phyloP scores from a whole-genome alignment of 2,797 vertebrate genomes.

The Tangara arthus region DNA sequence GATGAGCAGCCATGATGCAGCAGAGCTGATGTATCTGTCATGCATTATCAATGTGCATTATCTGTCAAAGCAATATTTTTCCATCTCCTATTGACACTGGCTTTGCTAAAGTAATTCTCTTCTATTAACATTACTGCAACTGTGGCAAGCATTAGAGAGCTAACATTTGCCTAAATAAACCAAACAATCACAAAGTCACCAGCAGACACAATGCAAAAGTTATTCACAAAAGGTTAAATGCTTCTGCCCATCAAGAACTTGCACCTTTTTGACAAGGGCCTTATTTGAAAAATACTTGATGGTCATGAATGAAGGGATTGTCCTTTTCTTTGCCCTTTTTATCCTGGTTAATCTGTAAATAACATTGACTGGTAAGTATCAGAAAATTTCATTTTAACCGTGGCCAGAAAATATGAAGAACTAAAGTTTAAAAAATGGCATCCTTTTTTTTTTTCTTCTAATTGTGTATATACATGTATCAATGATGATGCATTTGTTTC shows the following conservation, averaged over 20 bases:
- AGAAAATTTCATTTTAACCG: background rate
- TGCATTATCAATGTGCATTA: background rate
- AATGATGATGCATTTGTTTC: background rate
- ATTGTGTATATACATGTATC: background rate
- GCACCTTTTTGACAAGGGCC: accelerated
- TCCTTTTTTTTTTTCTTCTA: background rate
- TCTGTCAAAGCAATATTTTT: background rate
- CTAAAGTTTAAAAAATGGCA: background rate
- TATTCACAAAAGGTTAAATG: background rate
- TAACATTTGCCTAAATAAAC: background rate
- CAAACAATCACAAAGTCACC: background rate
- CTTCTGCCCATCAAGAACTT: background rate
- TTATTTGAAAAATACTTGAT: background rate
- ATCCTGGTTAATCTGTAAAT: background rate
- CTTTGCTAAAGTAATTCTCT: background rate
- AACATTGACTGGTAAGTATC: background rate
- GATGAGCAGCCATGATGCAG: background rate
- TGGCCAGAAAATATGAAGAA: background rate
- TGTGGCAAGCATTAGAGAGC: background rate
- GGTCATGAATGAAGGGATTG: background rate
- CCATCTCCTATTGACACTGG: background rate
- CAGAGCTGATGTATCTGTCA: background rate
- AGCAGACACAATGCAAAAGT: background rate
- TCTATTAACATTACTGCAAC: background rate
- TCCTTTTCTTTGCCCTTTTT: background rate